Percentiles rank a stretch among this genome's conserved stretches.
phyloP scores from a whole-genome alignment of 1,140 invertebrate species.

The Trachelipus rathkii region DNA sequence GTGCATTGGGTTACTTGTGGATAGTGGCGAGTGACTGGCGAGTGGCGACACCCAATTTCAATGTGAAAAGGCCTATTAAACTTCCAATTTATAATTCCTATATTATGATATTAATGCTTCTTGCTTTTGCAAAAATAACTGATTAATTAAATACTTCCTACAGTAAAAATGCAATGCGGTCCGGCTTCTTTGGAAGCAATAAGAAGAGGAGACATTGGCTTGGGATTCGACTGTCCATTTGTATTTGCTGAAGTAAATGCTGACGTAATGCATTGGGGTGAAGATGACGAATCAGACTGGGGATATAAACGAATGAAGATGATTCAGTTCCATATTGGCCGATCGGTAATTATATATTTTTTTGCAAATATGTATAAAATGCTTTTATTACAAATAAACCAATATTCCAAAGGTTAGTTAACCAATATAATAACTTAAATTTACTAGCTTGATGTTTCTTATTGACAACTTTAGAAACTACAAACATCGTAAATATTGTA shows the following conservation, averaged over 20 bases:
- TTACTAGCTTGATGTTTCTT: too few relatives aligned
- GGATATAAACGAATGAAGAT: conserved; percentile 63
- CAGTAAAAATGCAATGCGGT: conserved; percentile 55
- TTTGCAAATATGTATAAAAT: neutral
- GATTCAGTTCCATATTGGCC: conserved; percentile 59
- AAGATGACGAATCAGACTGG: conserved; percentile 60
- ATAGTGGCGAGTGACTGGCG: too few relatives aligned
- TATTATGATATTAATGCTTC: too few relatives aligned
- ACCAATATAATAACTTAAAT: too few relatives aligned
- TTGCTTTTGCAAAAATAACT: too few relatives aligned
- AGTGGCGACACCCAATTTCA: too few relatives aligned
- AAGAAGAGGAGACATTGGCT: conserved; percentile 66
- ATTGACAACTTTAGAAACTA: too few relatives aligned
- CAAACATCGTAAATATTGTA: too few relatives aligned
- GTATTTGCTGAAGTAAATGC: conserved; percentile 75
- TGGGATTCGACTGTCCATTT: conserved; percentile 69
- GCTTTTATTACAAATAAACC: neutral
- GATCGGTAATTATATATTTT: conserved; percentile 28
- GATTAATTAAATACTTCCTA: conserved; percentile 47
- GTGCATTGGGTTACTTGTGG: too few relatives aligned
- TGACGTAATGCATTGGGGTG: conserved; percentile 65
- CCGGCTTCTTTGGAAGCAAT: conserved; percentile 65
- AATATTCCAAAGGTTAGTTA: too few relatives aligned
- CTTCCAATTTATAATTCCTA: too few relatives aligned
- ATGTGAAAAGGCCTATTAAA: too few relatives aligned